Evolutionary conservation across 2,797 vertebrate genomes (phyloP), one percentile per base, ranked within the genome.

Genomic region (Sebastes itinus): DNA sequence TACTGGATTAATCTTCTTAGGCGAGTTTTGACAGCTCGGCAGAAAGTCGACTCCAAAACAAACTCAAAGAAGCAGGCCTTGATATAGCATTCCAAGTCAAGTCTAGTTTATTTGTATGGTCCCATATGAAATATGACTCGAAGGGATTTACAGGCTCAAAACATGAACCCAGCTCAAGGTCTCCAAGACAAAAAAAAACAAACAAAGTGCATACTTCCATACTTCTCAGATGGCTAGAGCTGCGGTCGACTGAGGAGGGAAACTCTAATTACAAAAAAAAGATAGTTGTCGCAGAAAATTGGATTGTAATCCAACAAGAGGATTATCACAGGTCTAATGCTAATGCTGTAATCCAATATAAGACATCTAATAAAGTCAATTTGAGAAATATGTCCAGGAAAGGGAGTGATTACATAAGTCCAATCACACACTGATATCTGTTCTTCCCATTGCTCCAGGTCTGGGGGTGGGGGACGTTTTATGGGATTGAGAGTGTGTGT

Each of bases 1-100:
- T 61, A 32, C 70, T 61, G 77, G 70, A 83, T 76, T 76, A 75
- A 85, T 82, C 79, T 77, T 83, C 78, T 80, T 16, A 38, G 54
- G 54, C 55, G 20, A 27, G 42, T 84, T 85, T 35, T 82, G 80
- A 84, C 78, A 82, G 82, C 76, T 46, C 12, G 9, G 38, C 59
- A 52, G 46, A 68, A 83, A 82, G 68, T 74, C 38, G 18, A 83
- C 73, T 66, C 32, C 55, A 76, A 75, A 84, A 77, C 59, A 76
- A 86, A 83, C 55, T 80, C 54, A 5, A 6, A 83, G 59, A 30
- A 83, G 65, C 14, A 27, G 66, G 72, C 77, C 63, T 81, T 77
- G 72, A 83, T 80, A 55, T 27, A 14, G 2, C 28, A 77, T 78
- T 80, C 73, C 66, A 14, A 79, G 59, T 60, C 42, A 75, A 79